Percentiles rank a stretch among this genome's conserved stretches.
Conservation (phyloP, 2,888 invertebrate genomes). For the Bellardia pandia region DNA sequence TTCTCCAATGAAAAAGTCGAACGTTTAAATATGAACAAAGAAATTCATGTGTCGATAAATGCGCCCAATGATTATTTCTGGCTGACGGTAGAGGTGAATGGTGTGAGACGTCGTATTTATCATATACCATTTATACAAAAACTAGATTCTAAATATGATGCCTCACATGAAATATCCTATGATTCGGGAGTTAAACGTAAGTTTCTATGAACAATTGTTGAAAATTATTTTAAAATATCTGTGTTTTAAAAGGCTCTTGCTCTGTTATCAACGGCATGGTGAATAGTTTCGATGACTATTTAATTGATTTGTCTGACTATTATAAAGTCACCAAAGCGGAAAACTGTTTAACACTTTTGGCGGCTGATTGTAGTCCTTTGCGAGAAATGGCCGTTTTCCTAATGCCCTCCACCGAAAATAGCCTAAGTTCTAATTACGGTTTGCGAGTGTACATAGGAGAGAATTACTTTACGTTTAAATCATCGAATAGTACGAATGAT, state of each 20-base stretch:
- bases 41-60: conserved; percentile 81
- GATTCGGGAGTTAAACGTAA: conserved; percentile 82
- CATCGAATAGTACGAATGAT: conserved; percentile 76
- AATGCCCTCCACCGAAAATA: conserved; percentile 75
- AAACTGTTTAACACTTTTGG: conserved; percentile 80
- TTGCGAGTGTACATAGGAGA: conserved; percentile 82
- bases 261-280: conserved; percentile 83
- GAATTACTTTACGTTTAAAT: conserved; percentile 80
- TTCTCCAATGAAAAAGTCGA: conserved; percentile 81
- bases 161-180: conserved; percentile 81
- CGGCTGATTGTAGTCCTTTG: conserved; percentile 82
- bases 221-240: background rate
- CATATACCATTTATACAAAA: conserved; percentile 83
- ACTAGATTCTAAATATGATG: conserved; percentile 83
- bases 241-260: conserved; percentile 79
- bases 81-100: conserved; percentile 81
- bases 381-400: conserved; percentile 83
- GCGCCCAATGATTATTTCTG: conserved; percentile 82
- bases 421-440: conserved; percentile 79
- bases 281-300: conserved; percentile 83
- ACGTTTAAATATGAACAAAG: conserved; percentile 80
- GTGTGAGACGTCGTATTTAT: conserved; percentile 82
- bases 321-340: conserved; percentile 76
- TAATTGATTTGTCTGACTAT: conserved; percentile 79
- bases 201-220: conserved; percentile 23